Conservation (phyloP, 2,888 invertebrate genomes). For the Hypomecis punctinalis region DNA sequence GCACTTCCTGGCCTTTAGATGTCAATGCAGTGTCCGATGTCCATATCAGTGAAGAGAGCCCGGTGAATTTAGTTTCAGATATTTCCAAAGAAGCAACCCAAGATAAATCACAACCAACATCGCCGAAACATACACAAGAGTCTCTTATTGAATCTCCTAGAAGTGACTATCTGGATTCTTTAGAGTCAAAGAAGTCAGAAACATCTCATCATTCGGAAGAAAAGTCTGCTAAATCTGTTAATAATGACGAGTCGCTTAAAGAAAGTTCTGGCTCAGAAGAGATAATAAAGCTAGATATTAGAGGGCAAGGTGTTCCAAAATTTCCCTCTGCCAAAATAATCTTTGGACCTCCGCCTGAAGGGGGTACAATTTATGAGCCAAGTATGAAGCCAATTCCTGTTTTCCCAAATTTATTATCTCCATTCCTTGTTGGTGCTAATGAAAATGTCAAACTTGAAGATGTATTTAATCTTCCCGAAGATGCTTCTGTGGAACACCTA, state of each 20-base stretch:
- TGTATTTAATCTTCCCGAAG: conserved; percentile 55
- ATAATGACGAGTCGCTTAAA: conserved; percentile 51
- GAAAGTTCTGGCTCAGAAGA: conserved; percentile 75
- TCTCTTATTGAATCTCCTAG: conserved; percentile 59
- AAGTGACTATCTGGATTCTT: conserved; percentile 71
- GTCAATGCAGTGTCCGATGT: conserved; percentile 64
- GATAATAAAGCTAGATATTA: conserved; percentile 79
- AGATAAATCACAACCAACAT: conserved; percentile 49
- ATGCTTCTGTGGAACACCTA: conserved; percentile 34
- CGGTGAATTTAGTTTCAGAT: conserved; percentile 71
- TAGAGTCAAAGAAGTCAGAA: conserved; percentile 59
- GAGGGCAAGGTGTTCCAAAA: conserved; percentile 74
- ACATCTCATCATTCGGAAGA: conserved; percentile 49
- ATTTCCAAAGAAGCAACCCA: conserved; percentile 62
- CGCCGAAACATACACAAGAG: conserved; percentile 45
- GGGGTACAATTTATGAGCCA: conserved; percentile 63
- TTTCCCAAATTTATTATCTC: conserved; percentile 71
- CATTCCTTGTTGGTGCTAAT: conserved; percentile 69
- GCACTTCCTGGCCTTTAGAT: conserved; percentile 69
- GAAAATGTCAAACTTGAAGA: conserved; percentile 64
- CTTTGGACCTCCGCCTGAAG: conserved; percentile 77
- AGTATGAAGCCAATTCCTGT: conserved; percentile 64
- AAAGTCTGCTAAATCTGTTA: conserved; percentile 47
- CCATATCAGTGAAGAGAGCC: conserved; percentile 76
- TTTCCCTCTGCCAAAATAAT: conserved; percentile 73